Evolutionary conservation across 2,797 vertebrate genomes (phyloP).

Genomic region (Chelmon rostratus): DNA sequence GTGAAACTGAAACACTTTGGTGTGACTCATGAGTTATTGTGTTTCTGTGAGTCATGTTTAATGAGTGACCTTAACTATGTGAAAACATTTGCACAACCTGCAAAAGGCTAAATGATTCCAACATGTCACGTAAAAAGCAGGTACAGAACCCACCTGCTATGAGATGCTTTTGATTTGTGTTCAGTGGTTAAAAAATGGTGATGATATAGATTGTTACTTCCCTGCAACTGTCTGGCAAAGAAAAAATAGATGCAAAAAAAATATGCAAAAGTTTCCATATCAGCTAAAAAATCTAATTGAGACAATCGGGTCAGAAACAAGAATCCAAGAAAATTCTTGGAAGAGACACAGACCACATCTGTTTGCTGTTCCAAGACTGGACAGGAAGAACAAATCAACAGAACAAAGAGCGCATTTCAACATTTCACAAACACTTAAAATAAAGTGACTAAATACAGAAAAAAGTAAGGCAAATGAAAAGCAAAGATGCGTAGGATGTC

Average conservation of each 20-base stretch:
- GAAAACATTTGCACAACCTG: not conserved
- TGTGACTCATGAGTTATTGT: not conserved
- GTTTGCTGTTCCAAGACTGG: constrained; percentile 2
- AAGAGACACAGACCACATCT: constrained; percentile 25
- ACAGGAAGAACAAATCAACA: constrained; percentile 31
- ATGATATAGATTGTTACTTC: not conserved
- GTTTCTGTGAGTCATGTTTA: no score
- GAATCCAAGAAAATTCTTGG: constrained; percentile 5
- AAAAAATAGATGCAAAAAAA: not conserved
- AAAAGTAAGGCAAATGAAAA: constrained; percentile 1
- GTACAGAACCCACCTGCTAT: not conserved
- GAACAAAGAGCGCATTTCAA: constrained; percentile 37
- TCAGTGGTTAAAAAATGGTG: not conserved
- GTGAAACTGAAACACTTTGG: not conserved
- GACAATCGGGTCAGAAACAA: not conserved
- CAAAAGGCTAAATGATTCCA: not conserved
- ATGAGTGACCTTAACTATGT: no score
- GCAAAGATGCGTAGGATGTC: constrained; percentile 27
- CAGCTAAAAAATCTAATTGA: not conserved
- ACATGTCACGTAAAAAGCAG: constrained; percentile 1
- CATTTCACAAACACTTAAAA: constrained; percentile 41
- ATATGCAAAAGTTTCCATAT: not conserved
- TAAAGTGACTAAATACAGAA: constrained; percentile 11
- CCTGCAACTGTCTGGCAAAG: not conserved
- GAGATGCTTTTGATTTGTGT: not conserved